phyloP scores from a whole-genome alignment of 2,888 invertebrate species.

The Onchidella celtica region DNA sequence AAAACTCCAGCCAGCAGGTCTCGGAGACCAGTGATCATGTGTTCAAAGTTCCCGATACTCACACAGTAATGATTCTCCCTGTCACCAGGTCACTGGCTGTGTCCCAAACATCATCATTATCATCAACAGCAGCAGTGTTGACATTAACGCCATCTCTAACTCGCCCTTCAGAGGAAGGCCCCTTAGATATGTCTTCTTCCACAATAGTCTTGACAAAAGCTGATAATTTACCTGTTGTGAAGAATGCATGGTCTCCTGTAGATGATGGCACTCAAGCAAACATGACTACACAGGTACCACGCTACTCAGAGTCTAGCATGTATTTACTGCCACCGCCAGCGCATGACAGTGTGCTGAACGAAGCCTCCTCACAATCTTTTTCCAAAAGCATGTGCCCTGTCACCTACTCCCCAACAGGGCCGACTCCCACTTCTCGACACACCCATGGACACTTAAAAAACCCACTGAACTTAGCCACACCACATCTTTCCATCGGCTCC shows the following conservation, averaged over 20 bases:
- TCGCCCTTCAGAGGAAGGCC: background rate
- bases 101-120: background rate
- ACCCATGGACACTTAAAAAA: background rate
- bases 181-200: slow-evolving; percentile 16
- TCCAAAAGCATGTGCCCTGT: background rate
- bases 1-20: background rate
- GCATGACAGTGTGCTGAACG: background rate
- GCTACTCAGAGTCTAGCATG: background rate
- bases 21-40: background rate
- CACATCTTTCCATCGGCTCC: background rate
- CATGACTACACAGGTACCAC: background rate
- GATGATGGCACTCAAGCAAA: too few species aligned
- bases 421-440: background rate
- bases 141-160: too few species aligned
- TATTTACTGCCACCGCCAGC: background rate
- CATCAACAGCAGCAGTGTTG: background rate
- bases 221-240: background rate
- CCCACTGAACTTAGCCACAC: background rate
- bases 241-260: too few species aligned
- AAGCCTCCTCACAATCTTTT: background rate
- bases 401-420: background rate
- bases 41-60: background rate
- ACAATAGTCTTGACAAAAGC: background rate
- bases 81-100: background rate
- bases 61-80: background rate